These are phyloP conservation scores for Lophius americanus DNA, from an alignment of 2,797 vertebrate genomes.

Conservation along the genomic window DNA sequence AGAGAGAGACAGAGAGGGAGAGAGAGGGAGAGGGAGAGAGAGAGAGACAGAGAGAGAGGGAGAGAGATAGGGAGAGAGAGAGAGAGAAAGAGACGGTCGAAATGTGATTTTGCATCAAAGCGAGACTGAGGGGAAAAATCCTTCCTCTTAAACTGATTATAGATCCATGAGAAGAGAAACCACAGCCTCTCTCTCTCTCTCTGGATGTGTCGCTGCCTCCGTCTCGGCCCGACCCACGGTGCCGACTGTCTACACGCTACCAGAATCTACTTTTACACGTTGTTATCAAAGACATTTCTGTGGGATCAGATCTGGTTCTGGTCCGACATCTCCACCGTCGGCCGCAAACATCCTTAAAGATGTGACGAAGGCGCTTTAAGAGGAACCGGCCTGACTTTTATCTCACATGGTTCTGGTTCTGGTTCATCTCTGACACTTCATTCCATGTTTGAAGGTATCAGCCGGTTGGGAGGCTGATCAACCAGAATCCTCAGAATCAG, in stretches of 20 bases:
- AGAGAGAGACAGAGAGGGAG: constrained; percentile 8
- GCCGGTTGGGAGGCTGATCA: too few species aligned
- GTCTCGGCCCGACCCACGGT: constrained; percentile 67
- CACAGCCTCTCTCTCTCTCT: constrained; percentile 68
- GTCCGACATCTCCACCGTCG: too few species aligned
- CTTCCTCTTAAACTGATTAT: constrained; percentile 82
- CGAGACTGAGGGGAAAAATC: constrained; percentile 65
- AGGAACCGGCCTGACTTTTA: too few species aligned
- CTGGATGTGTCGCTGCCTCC: constrained; percentile 43
- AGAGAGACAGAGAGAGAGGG: constrained; percentile 58
- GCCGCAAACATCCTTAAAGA: too few species aligned
- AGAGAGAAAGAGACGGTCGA: constrained; percentile 71
- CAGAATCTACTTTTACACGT: constrained; percentile 75
- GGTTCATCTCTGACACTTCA: constrained; percentile 38
- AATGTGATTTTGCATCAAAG: constrained; percentile 83
- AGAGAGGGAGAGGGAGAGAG: not conserved
- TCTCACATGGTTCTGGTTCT: too few species aligned
- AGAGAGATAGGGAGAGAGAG: constrained; percentile 48
- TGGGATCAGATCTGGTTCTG: constrained; percentile 37
- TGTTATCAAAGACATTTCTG: constrained; percentile 70
- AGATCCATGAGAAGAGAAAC: constrained; percentile 79
- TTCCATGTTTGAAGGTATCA: constrained; percentile 6
- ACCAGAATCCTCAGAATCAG: too few species aligned
- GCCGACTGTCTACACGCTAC: constrained; percentile 79
- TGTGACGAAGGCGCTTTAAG: not conserved